Evolutionary conservation across 2,888 invertebrate genomes (phyloP).

Genomic region (Beris chalybata): DNA sequence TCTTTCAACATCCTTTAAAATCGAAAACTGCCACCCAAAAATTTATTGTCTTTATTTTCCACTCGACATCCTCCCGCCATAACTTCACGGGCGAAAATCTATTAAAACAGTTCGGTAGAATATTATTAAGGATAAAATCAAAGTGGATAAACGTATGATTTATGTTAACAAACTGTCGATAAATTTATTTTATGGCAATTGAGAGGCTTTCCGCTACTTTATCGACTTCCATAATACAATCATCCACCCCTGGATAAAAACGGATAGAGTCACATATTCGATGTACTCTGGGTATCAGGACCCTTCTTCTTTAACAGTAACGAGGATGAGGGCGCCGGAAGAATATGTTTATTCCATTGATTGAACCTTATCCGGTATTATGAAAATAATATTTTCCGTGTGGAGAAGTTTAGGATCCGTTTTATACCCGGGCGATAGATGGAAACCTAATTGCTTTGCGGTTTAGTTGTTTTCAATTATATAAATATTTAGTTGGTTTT

Average conservation of each 20-base stretch:
- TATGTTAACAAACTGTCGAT: conserved; percentile 38
- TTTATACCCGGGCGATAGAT: background rate
- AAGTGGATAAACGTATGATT: conserved; percentile 40
- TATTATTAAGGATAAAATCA: conserved; percentile 35
- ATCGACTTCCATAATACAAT: background rate
- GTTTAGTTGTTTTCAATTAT: background rate
- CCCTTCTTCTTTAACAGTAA: background rate
- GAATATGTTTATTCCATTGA: conserved; percentile 31
- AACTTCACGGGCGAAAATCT: conserved; percentile 8
- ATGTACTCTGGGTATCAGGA: background rate
- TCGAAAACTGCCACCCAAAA: too few relatives aligned
- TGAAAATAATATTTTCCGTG: conserved; percentile 18
- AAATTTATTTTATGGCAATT: conserved; percentile 40
- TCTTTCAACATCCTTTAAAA: too few relatives aligned
- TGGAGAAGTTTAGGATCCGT: background rate
- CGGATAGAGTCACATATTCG: background rate
- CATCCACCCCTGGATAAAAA: conserved; percentile 7
- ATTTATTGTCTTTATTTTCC: conserved; percentile 1
- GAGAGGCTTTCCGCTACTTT: conserved; percentile 36
- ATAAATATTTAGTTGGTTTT: background rate
- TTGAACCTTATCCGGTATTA: conserved; percentile 26
- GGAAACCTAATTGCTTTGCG: background rate
- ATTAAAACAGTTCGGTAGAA: conserved; percentile 22
- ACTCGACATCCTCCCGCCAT: background rate
- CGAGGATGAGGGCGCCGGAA: conserved; percentile 23